Evolutionary conservation across 2,797 vertebrate species (phyloP), one percentile per base, ranked within the genome.

Genomic region (Mus caroli): DNA sequence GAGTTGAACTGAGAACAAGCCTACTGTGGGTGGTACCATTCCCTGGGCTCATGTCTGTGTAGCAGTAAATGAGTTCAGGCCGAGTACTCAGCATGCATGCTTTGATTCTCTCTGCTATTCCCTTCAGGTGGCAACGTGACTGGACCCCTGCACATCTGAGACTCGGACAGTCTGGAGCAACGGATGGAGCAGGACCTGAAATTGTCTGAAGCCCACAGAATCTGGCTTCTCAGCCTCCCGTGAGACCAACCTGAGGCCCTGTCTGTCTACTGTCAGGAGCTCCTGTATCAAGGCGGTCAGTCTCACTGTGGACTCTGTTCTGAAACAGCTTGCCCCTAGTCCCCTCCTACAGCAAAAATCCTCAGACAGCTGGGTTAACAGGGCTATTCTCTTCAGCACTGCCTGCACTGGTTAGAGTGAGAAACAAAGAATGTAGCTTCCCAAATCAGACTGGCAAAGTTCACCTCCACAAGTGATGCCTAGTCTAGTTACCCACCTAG

Each of bases 351-450:
- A 69, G 34, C 93, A 95, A 88, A 92, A 3, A 0, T 40, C 88
- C 87, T 96, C 76, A 84, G 58, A 95, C 54, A 94, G 56, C 87
- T 58, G 24, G 3, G 40, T 60, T 67, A 92, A 91, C 5, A 69
- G 14, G 19, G 85, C 52, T 52, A 22, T 46, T 90, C 85, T 90
- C 60, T 67, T 71, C 26, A 90, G 34, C 31, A 71, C 89, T 90
- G 58, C 69, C 84, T 37, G 62, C 10, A 89, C 91, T 58, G 86
- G 69, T 31, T 40, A 58, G 2, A 85, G 34, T 76, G 31, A 87
- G n/a, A 80, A 85, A 76, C 17, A 58, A 37, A 80, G 54, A 82
- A 58, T 9, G 60, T 64, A 64, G 46, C 15, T 84, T 71, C n/a
- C 46, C 75, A 94, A 88, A 88, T 46, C 24, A 96, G 19, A 88